Evolutionary conservation across 2,797 vertebrate species (phyloP).

Genomic region (Siniperca scherzeri): DNA sequence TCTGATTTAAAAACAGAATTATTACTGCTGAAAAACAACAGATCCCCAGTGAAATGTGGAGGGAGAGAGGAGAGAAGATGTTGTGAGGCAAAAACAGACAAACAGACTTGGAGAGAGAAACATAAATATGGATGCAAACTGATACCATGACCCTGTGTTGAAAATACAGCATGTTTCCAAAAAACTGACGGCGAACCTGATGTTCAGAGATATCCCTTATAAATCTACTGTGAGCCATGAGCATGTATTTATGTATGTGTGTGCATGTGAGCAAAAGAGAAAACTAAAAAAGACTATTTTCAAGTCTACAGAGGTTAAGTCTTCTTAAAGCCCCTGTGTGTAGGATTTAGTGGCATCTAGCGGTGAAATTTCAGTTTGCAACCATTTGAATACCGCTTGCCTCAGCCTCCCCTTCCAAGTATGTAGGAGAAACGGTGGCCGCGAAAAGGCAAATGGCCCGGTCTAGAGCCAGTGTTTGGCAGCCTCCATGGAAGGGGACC

Average conservation of each 20-base stretch:
- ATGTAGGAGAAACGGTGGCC: too few relatives aligned
- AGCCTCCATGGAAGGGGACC: too few relatives aligned
- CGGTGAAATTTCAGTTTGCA: too few relatives aligned
- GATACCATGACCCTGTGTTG: not conserved
- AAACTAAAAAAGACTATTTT: too few relatives aligned
- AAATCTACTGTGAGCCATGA: not conserved
- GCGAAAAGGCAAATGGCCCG: too few relatives aligned
- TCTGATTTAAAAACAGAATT: slow-evolving; percentile 44
- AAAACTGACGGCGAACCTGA: not conserved
- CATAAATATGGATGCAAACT: not conserved
- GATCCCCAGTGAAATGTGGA: slow-evolving; percentile 23
- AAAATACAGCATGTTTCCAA: not conserved
- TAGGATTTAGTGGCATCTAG: too few relatives aligned
- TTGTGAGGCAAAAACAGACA: slow-evolving; percentile 6
- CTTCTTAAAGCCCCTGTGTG: too few relatives aligned
- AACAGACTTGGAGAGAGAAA: not conserved
- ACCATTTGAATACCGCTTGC: too few relatives aligned
- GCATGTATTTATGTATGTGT: not conserved
- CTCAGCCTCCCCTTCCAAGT: too few relatives aligned
- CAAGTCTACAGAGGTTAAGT: too few relatives aligned
- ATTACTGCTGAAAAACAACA: slow-evolving; percentile 43
- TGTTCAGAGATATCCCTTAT: not conserved
- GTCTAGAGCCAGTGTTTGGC: too few relatives aligned
- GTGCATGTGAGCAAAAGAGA: not conserved
- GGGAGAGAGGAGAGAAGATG: slow-evolving; percentile 2